Percentiles rank a stretch among this genome's conserved stretches.
Conservation (phyloP, 1,140 invertebrate genomes). For the Drosophila bocqueti region DNA sequence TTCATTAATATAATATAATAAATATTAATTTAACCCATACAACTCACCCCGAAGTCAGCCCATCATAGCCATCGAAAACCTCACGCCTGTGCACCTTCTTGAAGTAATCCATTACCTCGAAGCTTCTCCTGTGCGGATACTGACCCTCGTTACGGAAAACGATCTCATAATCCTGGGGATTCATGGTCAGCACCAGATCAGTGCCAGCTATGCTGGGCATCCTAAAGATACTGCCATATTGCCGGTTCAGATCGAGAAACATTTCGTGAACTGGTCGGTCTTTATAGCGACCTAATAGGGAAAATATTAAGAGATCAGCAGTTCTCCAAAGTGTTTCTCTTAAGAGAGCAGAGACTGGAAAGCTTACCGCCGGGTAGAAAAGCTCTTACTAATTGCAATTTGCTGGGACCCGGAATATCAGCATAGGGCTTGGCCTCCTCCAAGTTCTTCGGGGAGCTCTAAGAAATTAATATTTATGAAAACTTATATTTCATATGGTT, state of each 20-base stretch:
- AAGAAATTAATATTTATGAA: not conserved
- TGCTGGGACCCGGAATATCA: slow-evolving; percentile 65
- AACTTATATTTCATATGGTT: not conserved
- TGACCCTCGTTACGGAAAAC: slow-evolving; percentile 75
- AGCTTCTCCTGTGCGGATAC: slow-evolving; percentile 67
- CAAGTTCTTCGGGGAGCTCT: slow-evolving; percentile 21
- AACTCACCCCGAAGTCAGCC: slow-evolving; percentile 64
- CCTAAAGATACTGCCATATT: slow-evolving; percentile 65
- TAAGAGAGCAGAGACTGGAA: slow-evolving; percentile 3
- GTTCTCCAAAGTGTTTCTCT: not conserved
- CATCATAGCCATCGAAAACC: slow-evolving; percentile 64
- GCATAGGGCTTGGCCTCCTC: slow-evolving; percentile 66
- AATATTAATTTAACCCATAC: slow-evolving; percentile 12
- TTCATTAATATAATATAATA: not conserved
- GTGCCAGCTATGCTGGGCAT: slow-evolving; percentile 63
- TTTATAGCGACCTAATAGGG: slow-evolving; percentile 57
- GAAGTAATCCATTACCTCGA: slow-evolving; percentile 68
- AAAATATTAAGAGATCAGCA: slow-evolving; percentile 11
- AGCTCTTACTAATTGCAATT: slow-evolving; percentile 56
- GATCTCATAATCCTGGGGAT: slow-evolving; percentile 70
- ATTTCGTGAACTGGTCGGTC: slow-evolving; percentile 57
- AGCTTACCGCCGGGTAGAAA: slow-evolving; percentile 75
- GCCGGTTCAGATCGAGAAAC: slow-evolving; percentile 52
- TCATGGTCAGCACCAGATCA: slow-evolving; percentile 69
- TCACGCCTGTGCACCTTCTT: slow-evolving; percentile 59